Evolutionary conservation across 1,140 invertebrate genomes (phyloP).

Genomic region (Brachionus sp.): DNA sequence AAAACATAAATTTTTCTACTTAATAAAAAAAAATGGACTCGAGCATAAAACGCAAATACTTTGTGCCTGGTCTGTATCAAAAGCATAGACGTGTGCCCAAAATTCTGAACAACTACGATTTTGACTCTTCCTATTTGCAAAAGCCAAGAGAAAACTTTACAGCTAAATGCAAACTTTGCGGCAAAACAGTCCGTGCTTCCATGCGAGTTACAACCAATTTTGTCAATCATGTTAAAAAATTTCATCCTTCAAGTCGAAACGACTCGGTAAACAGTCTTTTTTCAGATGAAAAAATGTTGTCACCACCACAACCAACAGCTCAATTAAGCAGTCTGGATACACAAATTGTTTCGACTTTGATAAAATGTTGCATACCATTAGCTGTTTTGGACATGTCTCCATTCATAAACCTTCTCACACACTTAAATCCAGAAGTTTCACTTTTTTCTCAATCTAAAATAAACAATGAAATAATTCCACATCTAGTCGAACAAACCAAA

Average conservation of each 20-base stretch:
- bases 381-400: background rate
- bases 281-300: background rate
- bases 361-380: background rate
- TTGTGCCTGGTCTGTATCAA: background rate
- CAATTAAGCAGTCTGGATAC: background rate
- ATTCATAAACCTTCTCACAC: background rate
- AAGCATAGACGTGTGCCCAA: background rate
- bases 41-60: background rate
- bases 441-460: background rate
- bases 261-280: background rate
- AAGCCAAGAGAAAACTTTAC: background rate
- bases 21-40: background rate
- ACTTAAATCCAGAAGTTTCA: background rate
- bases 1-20: background rate
- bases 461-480: background rate
- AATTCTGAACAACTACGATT: background rate
- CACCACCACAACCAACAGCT: background rate
- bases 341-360: background rate
- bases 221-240: constrained; percentile 1
- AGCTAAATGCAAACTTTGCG: background rate
- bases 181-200: background rate
- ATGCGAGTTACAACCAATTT: background rate
- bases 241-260: background rate
- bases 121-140: background rate
- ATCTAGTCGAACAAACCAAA: background rate